These are phyloP conservation scores for Chalcosyrphus nemorum DNA, from an alignment of 2,888 invertebrate genomes.

Conservation along the genomic window DNA sequence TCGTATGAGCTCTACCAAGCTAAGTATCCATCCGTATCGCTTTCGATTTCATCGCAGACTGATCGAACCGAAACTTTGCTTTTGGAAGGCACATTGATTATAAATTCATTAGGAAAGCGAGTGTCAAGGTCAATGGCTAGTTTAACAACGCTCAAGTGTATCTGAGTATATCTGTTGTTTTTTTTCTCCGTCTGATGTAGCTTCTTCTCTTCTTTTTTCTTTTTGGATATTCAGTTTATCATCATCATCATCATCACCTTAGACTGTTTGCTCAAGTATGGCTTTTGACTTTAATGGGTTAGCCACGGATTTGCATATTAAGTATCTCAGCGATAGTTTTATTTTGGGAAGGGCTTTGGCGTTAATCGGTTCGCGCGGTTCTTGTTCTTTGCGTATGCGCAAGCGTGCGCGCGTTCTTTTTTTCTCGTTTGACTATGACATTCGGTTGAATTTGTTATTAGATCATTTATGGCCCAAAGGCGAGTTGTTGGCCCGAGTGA, in stretches of 20 bases:
- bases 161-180: slow-evolving; percentile 38
- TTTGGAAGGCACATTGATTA: slow-evolving; percentile 75
- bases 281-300: slow-evolving; percentile 54
- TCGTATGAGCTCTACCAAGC: slow-evolving; percentile 27
- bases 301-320: slow-evolving; percentile 54
- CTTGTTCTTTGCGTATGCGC: slow-evolving; percentile 33
- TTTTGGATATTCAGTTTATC: slow-evolving; percentile 19
- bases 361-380: slow-evolving; percentile 30
- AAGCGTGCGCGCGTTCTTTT: neutral
- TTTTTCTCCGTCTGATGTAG: slow-evolving; percentile 21
- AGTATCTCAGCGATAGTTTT: slow-evolving; percentile 30
- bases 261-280: slow-evolving; percentile 43
- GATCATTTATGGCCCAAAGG: slow-evolving; percentile 20
- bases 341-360: slow-evolving; percentile 41
- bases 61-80: slow-evolving; percentile 76
- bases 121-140: slow-evolving; percentile 80
- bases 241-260: slow-evolving; percentile 21
- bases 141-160: slow-evolving; percentile 55
- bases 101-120: slow-evolving; percentile 77
- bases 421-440: slow-evolving; percentile 6
- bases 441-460: neutral
- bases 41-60: slow-evolving; percentile 80
- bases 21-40: slow-evolving; percentile 77
- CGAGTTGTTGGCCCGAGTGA: neutral
- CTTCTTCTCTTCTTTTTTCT: slow-evolving; percentile 33